These are phyloP conservation scores for Catharus bicknelli DNA, from an alignment of 2,113 vertebrate species.

Conservation along the genomic window DNA sequence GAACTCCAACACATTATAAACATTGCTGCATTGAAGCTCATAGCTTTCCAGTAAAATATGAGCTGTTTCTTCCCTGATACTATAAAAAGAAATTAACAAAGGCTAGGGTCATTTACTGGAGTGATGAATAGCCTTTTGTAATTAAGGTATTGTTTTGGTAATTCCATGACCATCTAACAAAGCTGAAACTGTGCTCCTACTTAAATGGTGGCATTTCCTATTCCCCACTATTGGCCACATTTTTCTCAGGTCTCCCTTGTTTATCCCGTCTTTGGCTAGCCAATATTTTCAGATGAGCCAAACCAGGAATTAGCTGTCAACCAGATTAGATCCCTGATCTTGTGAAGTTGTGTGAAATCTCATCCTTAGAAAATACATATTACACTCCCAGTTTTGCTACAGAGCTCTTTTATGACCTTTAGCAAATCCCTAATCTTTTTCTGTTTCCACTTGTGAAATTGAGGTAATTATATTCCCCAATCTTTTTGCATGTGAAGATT, in stretches of 20 bases:
- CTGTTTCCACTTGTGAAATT: background rate
- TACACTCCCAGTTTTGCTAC: background rate
- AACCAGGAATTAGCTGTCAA: background rate
- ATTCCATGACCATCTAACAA: background rate
- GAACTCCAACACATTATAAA: background rate
- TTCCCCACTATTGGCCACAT: background rate
- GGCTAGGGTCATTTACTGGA: background rate
- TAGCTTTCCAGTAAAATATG: background rate
- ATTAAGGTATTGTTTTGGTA: background rate
- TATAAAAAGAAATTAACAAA: background rate
- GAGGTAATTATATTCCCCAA: background rate
- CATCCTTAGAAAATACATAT: background rate
- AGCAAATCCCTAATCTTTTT: slow-evolving; percentile 10
- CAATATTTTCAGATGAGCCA: background rate
- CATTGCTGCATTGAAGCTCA: background rate
- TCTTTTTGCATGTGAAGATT: background rate
- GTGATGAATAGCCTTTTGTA: background rate
- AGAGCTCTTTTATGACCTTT: background rate
- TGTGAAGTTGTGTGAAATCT: background rate
- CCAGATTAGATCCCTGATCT: background rate
- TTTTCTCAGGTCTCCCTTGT: background rate
- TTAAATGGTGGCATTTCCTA: background rate
- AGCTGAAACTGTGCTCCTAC: background rate
- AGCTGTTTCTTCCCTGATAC: background rate
- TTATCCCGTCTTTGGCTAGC: background rate